Evolutionary conservation across 2,888 invertebrate genomes (phyloP).

Genomic region (Diabrotica balteata): DNA sequence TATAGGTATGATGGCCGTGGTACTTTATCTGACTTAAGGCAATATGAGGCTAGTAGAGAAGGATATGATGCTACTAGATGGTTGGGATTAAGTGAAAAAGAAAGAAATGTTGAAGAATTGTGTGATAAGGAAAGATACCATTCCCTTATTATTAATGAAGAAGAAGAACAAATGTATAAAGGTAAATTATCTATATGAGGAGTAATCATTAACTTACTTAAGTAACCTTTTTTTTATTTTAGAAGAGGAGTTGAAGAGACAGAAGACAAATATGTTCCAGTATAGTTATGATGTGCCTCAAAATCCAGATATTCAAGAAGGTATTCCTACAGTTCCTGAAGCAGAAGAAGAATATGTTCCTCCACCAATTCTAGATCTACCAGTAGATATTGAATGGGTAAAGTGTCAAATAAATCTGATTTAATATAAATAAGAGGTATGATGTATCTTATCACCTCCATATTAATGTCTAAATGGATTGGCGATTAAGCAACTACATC

Average conservation of each 20-base stretch:
- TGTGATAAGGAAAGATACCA: conserved; percentile 96
- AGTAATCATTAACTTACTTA: not conserved
- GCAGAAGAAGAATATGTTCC: conserved; percentile 79
- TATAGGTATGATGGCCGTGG: conserved; percentile 93
- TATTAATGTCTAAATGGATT: too few species aligned
- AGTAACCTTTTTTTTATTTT: conserved; percentile 45
- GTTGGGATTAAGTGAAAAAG: conserved; percentile 57
- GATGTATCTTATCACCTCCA: too few species aligned
- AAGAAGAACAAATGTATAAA: conserved; percentile 89
- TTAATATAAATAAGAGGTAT: too few species aligned
- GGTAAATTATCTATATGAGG: conserved; percentile 64
- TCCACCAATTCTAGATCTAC: conserved; percentile 76
- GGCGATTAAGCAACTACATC: too few species aligned
- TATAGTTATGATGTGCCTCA: conserved; percentile 74
- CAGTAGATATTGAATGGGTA: conserved; percentile 76
- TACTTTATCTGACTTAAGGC: conserved; percentile 83
- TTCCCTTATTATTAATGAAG: conserved; percentile 86
- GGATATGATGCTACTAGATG: conserved; percentile 68
- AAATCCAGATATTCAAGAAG: conserved; percentile 60
- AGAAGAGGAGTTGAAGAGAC: conserved; percentile 94
- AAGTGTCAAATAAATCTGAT: conserved; percentile 48
- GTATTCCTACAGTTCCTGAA: conserved; percentile 53
- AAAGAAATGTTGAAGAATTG: conserved; percentile 75
- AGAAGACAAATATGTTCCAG: conserved; percentile 75
- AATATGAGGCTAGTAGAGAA: conserved; percentile 81